Evolutionary conservation across 2,888 invertebrate genomes (phyloP).

Genomic region (Cistogaster globosa): DNA sequence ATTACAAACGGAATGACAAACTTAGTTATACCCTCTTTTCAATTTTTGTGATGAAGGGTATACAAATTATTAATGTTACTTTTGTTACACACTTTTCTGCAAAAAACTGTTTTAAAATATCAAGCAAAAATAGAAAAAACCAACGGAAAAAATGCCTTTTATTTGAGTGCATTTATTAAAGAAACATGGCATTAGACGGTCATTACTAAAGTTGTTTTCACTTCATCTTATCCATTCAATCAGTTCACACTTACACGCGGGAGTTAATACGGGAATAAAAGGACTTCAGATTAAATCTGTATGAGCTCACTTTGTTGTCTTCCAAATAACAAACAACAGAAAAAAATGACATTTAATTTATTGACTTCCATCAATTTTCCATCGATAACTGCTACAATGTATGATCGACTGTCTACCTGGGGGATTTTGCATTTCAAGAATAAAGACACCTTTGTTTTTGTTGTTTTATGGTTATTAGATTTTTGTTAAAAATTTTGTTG

Average conservation of each 20-base stretch:
- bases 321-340: conserved; percentile 9
- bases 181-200: conserved; percentile 42
- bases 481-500: too few species aligned
- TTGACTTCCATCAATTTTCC: conserved; percentile 57
- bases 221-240: background rate
- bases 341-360: conserved; percentile 46
- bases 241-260: background rate
- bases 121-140: background rate
- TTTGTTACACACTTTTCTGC: conserved; percentile 3
- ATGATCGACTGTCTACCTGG: conserved; percentile 7
- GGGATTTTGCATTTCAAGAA: background rate
- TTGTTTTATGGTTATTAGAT: too few species aligned
- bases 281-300: conserved; percentile 6
- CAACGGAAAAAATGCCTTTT: conserved; percentile 5
- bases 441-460: too few species aligned
- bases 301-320: conserved; percentile 27
- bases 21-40: too few species aligned
- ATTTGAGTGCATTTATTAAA: conserved; percentile 30
- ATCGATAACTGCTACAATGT: conserved; percentile 40
- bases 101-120: too few species aligned
- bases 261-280: background rate
- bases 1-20: too few species aligned
- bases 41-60: too few species aligned
- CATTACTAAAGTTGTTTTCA: conserved; percentile 13
- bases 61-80: background rate